phyloP scores from a whole-genome alignment of 2,113 vertebrate genomes.

The Brienomyrus longianalis region DNA sequence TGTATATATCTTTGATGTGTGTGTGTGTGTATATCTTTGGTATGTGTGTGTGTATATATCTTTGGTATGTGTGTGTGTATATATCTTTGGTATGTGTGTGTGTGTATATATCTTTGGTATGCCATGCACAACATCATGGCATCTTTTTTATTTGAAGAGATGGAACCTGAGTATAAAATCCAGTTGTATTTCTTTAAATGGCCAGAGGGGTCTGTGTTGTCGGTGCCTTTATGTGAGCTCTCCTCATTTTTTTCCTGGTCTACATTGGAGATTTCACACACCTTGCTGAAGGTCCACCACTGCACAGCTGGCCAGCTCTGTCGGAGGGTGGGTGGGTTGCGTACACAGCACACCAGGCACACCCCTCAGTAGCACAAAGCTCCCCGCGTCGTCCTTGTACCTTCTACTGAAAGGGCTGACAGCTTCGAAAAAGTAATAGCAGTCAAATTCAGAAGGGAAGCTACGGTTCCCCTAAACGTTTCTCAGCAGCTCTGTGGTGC shows the following conservation, averaged over 20 bases:
- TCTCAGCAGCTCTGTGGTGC: background rate
- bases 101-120: background rate
- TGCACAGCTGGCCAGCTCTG: background rate
- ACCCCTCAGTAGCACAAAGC: background rate
- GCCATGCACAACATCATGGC: background rate
- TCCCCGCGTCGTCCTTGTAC: background rate
- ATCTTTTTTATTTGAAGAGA: constrained; percentile 19
- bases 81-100: too few relatives aligned
- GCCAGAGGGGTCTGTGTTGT: background rate
- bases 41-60: too few relatives aligned
- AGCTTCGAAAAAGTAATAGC: background rate
- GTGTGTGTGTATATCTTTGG: too few relatives aligned
- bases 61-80: too few relatives aligned
- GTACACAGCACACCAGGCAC: background rate
- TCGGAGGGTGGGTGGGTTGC: background rate
- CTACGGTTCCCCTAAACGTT: background rate
- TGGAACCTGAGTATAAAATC: constrained; percentile 34
- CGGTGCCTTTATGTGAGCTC: constrained; percentile 22
- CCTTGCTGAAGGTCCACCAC: background rate
- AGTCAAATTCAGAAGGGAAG: background rate
- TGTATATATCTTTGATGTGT: too few relatives aligned
- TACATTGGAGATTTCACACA: background rate
- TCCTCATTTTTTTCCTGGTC: constrained; percentile 11
- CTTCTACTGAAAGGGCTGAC: background rate
- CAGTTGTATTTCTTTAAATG: background rate